These are phyloP conservation scores for Lucilia sericata DNA, from an alignment of 1,140 invertebrate species.

Conservation along the genomic window DNA sequence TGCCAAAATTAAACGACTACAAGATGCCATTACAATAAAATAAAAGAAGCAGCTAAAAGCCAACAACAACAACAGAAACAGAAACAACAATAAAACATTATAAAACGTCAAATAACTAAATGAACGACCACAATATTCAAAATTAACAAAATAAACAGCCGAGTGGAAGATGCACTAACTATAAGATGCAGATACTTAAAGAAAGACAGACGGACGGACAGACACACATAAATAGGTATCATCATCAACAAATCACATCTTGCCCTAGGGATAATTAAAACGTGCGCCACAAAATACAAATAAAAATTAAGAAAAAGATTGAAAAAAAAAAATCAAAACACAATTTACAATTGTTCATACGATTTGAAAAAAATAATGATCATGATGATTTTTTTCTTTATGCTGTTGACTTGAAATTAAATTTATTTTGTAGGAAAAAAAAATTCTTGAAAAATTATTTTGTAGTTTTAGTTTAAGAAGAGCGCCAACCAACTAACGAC, in stretches of 20 bases:
- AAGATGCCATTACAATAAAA: conserved; percentile 18
- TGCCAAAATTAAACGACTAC: conserved; percentile 25
- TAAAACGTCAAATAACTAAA: conserved; percentile 10
- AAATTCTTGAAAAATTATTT: background rate
- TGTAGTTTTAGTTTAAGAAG: background rate
- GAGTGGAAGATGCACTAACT: background rate
- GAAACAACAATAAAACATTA: background rate
- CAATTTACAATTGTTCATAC: conserved; percentile 1
- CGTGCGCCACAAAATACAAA: conserved; percentile 1
- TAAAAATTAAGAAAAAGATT: background rate
- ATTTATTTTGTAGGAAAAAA: too few species aligned
- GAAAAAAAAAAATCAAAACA: background rate
- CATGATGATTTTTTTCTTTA: too few species aligned
- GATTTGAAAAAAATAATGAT: too few species aligned
- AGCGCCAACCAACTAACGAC: background rate
- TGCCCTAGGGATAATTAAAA: conserved; percentile 29
- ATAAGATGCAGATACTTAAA: background rate
- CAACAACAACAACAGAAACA: background rate
- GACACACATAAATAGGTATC: background rate
- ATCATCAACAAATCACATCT: conserved; percentile 10
- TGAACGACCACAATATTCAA: background rate
- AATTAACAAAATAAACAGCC: background rate
- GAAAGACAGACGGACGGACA: background rate
- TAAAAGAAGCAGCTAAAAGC: background rate
- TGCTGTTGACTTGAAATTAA: too few species aligned